These are phyloP conservation scores for Sitta europaea DNA, from an alignment of 2,113 vertebrate genomes.

Conservation along the genomic window DNA sequence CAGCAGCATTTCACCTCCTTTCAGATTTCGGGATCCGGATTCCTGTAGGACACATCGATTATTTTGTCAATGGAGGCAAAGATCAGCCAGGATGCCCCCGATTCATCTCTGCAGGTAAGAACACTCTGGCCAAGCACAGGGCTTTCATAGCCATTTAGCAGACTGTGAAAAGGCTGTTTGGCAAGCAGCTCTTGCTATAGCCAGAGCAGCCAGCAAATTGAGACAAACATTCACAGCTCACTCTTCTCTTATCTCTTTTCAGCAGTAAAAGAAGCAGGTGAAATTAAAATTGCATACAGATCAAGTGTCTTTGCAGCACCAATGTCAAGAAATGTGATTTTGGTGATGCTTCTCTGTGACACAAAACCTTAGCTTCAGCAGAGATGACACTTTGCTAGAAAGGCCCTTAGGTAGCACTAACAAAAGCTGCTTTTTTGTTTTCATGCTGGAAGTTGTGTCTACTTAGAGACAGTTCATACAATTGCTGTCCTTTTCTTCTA, in stretches of 20 bases:
- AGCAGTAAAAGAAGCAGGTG: not conserved
- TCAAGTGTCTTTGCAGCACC: not conserved
- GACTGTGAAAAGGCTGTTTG: not conserved
- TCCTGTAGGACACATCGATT: conserved; percentile 93
- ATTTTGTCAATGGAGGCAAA: conserved; percentile 90
- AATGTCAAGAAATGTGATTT: not conserved
- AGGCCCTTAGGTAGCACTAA: not conserved
- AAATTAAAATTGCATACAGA: not conserved
- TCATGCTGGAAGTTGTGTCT: not conserved
- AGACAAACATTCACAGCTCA: not conserved
- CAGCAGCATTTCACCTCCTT: conserved; percentile 1
- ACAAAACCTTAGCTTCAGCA: not conserved
- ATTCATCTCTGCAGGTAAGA: conserved; percentile 69
- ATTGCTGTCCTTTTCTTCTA: not conserved
- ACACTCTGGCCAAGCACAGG: not conserved
- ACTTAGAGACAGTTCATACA: not conserved
- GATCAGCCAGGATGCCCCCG: conserved; percentile 88
- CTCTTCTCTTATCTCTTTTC: not conserved
- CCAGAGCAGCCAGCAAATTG: not conserved
- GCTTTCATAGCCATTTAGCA: not conserved
- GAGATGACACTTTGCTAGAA: not conserved
- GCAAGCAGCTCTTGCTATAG: not conserved
- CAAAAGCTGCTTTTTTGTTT: not conserved
- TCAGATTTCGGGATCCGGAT: conserved; percentile 95
- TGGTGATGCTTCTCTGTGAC: not conserved